Base-by-base conservation (phyloP, 2,113 vertebrate genomes). In the Pogona vitticeps region DNA sequence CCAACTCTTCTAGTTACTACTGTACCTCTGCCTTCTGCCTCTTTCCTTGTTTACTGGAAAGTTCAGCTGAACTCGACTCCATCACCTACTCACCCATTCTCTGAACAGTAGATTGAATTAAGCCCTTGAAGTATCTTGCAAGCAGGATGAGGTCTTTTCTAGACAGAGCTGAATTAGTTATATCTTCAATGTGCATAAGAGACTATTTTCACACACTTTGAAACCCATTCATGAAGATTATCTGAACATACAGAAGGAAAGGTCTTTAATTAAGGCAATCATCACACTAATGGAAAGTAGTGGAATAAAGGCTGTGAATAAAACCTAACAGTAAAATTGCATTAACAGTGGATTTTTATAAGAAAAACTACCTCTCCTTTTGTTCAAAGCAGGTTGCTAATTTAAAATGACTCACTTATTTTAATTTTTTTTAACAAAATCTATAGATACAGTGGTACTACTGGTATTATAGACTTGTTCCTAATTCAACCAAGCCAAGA, bases 251-350 rank as follows among this genome's bases (percentile, higher is more conserved):
- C 46, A 31, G 31, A 81, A 86, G 67, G 76, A 23, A 86, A 80
- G 85, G 77, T 33, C 78, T 58, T 81, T 73, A 80, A 86, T 86
- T 86, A 81, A 81, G 23, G 68, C 52, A 81, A 81, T 86, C 85
- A 65, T 81, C 31, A 75, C 52, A 40, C 38, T 86, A 86, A 81
- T 86, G 77, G 56, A 81, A 84, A 81, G 59, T 72, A 78, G 14
- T 23, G 68, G 40, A 73, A 86, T 86, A 90, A 89, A 89, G 65
- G 33, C 42, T 67, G 65, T 9, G 56, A 89, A 61, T 40, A 83
- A 85, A 52, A 73, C 7, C 23, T 15, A 0, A 6, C 75, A 82
- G 20, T 83, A 86, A 91, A 91, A 86, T 6, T 0, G 80, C 67
- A 59, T 91, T 87, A 83, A 3, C 59, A 79, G 56, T 67, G 52